Base-by-base conservation (phyloP, 1,140 invertebrate genomes). In the Drosophila repleta region DNA sequence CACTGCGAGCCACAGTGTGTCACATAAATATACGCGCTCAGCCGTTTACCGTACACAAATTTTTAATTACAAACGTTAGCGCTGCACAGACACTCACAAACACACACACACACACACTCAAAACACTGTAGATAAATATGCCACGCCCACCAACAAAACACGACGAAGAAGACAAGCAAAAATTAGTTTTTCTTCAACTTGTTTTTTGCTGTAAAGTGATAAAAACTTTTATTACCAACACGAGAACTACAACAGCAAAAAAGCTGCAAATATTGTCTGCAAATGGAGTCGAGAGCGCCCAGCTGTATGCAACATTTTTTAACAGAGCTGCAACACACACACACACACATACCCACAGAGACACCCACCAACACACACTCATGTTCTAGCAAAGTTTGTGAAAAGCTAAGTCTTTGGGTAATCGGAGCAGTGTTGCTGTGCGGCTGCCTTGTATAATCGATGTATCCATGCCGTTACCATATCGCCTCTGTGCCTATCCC, bases 201-300 rank as follows among this genome's bases (percentile, higher is more conserved):
- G 11, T 11, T 35, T 35, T 35, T 35, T 35, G 0, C 0, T 35
- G 32, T 13, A 64, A 78, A 85, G 64, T 68, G 78, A 82, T 87
- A 82, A 85, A 87, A 85, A 82, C 82, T 83, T 83, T 83, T 83
- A 83, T 83, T 72, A 71, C 66, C 63, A 78, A 76, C 74, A 84
- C 70, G 61, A 74, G 60, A 49, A 58, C 57, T 41, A 56, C 48
- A 48, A 43, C 4, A 60, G 35, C 13, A 41, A 29, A 3, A 43
- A 35, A 15, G 21, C 29, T 20, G 55, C 65, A 78, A 67, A 82
- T 70, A 63, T 75, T 62, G 65, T 26, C 35, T 51, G 55, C 43
- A 29, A 26, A 61, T 61, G 68, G 69, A 76, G 57, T 66, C 73
- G 64, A 43, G 37, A 62, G 45, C 71, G 71, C 61, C 57, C 41